A percentile compares a stretch with the other conserved stretches of the same genome.
Conservation (phyloP, 2,113 vertebrate genomes). For the Halcyon malimbica region DNA sequence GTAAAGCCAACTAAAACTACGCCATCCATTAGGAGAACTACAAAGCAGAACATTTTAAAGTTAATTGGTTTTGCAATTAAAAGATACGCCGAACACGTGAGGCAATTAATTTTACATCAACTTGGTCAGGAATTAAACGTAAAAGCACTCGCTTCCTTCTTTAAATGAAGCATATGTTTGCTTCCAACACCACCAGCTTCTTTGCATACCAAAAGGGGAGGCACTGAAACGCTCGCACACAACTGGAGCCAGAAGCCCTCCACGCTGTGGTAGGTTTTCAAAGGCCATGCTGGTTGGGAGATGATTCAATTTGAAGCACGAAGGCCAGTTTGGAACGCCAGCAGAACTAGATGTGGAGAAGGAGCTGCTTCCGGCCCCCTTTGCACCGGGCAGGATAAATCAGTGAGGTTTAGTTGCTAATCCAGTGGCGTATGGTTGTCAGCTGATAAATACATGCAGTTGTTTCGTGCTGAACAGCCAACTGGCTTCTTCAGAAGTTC, state of each 20-base stretch:
- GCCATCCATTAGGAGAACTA: slow-evolving; percentile 57
- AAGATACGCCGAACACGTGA: slow-evolving; percentile 40
- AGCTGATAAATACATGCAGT: neutral
- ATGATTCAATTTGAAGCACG: neutral
- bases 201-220: neutral
- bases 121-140: neutral
- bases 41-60: slow-evolving; percentile 59
- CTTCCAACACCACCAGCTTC: neutral
- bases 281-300: neutral
- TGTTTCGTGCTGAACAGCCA: neutral
- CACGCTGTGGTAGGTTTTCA: neutral
- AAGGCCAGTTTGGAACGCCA: neutral
- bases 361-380: neutral
- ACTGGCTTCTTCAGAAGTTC: neutral
- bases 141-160: neutral
- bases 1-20: slow-evolving; percentile 4
- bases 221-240: neutral
- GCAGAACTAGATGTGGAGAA: neutral
- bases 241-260: neutral
- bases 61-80: slow-evolving; percentile 68
- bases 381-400: neutral
- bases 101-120: slow-evolving; percentile 54
- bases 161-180: neutral
- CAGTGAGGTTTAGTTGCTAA: neutral
- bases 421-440: neutral